Base-by-base conservation (phyloP, 2,113 vertebrate genomes). In the Lagopus muta region DNA sequence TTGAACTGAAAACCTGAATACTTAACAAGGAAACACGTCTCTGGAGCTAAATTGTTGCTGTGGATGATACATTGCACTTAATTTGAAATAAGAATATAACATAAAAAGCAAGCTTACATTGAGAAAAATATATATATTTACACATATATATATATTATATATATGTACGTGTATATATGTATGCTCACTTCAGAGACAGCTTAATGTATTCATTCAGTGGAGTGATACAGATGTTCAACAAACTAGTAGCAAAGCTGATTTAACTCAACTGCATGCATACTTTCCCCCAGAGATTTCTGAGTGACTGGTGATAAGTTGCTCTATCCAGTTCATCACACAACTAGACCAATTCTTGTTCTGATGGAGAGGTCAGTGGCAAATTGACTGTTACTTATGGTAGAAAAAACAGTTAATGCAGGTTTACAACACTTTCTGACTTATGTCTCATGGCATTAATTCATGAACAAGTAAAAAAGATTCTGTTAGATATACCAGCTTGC, bases 251-350 rank as follows among this genome's bases (percentile, higher is more conserved):
- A 87, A 66, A 82, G 11, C 7, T 82, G 22, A 47, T 82, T 71
- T 78, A 84, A 32, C 43, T 82, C 50, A 86, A 70, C 8, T 3
- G 1, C 21, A 24, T 55, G 74, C 1, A 54, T 30, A 25, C 3
- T 2, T 18, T 19, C 10, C 10, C 11, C 20, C 7, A 0, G 2
- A 58, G 8, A 58, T 92, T 78, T 81, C 42, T 32, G 42, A 60
- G 3, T 74, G 36, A 48, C 28, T 47, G 8, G 36, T 8, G 0
- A 43, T 64, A 18, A 21, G 21, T 40, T 0, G 0, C 32, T 69
- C 45, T 45, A 47, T 42, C n/a, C 50, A n/a, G 30, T 75, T 72
- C 34, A 57, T 66, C 52, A 76, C 45, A 43, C 16, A 85, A 22
- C 27, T 76, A 58, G 38, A 85, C 45, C 71, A 91, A 66, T 76